Evolutionary conservation across 1,140 invertebrate species (phyloP).

Genomic region (Himalopsyche phryganea): DNA sequence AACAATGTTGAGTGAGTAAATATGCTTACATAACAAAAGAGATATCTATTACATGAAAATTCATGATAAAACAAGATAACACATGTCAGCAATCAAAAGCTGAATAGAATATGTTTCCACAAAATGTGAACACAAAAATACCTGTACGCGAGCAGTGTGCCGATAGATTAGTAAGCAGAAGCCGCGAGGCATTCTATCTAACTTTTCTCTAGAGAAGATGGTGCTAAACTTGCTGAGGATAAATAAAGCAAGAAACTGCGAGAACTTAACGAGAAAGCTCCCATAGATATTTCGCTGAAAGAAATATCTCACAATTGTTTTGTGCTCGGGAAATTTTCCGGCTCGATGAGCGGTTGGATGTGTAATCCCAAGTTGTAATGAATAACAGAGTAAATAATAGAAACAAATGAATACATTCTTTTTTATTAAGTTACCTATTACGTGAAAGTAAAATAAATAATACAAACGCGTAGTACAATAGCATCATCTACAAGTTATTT

Average conservation of each 20-base stretch:
- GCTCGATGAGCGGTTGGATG: not conserved
- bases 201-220: conserved; percentile 25
- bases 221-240: conserved; percentile 28
- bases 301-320: conserved; percentile 24
- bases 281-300: conserved; percentile 22
- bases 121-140: conserved; percentile 17
- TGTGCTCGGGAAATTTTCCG: conserved; percentile 5
- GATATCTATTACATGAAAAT: too few relatives aligned
- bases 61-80: too few relatives aligned
- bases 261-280: conserved; percentile 18
- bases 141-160: conserved; percentile 27
- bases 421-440: too few relatives aligned
- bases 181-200: conserved; percentile 28
- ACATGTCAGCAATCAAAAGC: not conserved
- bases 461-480: too few relatives aligned
- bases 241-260: conserved; percentile 33
- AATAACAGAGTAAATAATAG: too few relatives aligned
- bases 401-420: too few relatives aligned
- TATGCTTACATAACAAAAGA: too few relatives aligned
- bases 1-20: too few relatives aligned
- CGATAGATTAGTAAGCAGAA: conserved; percentile 29
- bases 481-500: too few relatives aligned
- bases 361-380: not conserved
- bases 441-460: too few relatives aligned
- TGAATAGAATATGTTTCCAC: not conserved